A percentile compares a stretch with the other conserved stretches of the same genome.
Conservation (phyloP, 2,113 vertebrate genomes). For the Callocephalon fimbriatum region DNA sequence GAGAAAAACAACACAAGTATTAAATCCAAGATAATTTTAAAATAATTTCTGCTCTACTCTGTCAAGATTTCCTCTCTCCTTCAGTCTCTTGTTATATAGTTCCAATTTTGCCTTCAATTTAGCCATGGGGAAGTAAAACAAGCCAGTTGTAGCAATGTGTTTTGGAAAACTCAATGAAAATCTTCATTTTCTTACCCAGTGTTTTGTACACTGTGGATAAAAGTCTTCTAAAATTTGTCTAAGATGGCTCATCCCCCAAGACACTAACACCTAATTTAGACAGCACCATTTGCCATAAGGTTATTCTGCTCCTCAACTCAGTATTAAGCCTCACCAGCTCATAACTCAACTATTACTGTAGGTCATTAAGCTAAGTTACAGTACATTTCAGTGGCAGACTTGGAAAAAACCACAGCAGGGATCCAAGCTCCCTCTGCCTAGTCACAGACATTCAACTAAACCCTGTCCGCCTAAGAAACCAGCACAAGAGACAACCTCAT, state of each 20-base stretch:
- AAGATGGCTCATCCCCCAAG: neutral
- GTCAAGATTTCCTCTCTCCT: neutral
- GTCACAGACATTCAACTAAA: neutral
- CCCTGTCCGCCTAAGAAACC: neutral
- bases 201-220: neutral
- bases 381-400: neutral
- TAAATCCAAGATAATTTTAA: neutral
- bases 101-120: neutral
- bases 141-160: neutral
- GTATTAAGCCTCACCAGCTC: neutral
- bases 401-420: neutral
- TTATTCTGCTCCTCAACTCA: neutral
- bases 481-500: neutral
- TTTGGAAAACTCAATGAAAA: neutral
- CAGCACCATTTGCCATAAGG: neutral
- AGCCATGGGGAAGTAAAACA: neutral
- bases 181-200: neutral
- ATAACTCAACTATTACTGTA: neutral
- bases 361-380: neutral
- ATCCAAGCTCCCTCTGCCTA: neutral
- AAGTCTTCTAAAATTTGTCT: neutral
- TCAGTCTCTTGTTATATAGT: neutral
- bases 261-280: neutral
- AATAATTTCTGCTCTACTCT: neutral
- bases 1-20: neutral